Base-by-base conservation (phyloP, 2,113 vertebrate genomes). In the Alectura lathami region DNA sequence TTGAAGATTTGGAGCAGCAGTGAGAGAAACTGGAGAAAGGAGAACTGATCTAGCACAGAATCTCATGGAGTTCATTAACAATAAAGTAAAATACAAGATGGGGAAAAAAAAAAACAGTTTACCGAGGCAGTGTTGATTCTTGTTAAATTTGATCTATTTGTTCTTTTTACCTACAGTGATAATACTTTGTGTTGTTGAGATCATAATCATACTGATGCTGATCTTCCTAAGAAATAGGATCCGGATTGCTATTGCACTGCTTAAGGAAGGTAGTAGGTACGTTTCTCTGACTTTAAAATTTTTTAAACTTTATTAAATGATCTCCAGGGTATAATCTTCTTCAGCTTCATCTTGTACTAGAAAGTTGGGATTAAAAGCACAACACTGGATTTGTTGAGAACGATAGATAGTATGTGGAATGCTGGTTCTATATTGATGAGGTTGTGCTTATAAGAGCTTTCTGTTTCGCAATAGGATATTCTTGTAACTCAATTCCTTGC, bases 251-350 rank as follows among this genome's bases (percentile, higher is more conserved):
- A 98, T 99, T 77, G 97, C 98, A 36, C 96, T 99, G 70, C 92
- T 99, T 88, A 98, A 99, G 95, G 99, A 99, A 96, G 99, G 99
- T 45, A 99, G 99, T 98, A 99, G 97, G 99, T 99, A 96, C 93
- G 98, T 72, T 69, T 82, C 32, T 50, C 54, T 80, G n/a, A 78
- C n/a, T 67, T 88, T 24, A 54, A 38, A 63, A 4, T 15, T 40
- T 17, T 64, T 75, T 72, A 5, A 42, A 75, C 77, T 64, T 64
- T 62, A 18, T 69, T 87, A 54, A 32, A 29, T n/a, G 18, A 32
- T 62, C 36, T 50, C 22, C 66, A 42, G 29, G 11, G 6, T 64
- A 51, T 20, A 11, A 14, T 74, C 17, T 60, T 86, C 11, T 70
- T 88, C 47, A 74, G 20, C 43, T 78, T 84, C 14, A 34, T 72